Evolutionary conservation across 2,113 vertebrate species (phyloP), one percentile per base, ranked within the genome.

Genomic region (Meriones unguiculatus): DNA sequence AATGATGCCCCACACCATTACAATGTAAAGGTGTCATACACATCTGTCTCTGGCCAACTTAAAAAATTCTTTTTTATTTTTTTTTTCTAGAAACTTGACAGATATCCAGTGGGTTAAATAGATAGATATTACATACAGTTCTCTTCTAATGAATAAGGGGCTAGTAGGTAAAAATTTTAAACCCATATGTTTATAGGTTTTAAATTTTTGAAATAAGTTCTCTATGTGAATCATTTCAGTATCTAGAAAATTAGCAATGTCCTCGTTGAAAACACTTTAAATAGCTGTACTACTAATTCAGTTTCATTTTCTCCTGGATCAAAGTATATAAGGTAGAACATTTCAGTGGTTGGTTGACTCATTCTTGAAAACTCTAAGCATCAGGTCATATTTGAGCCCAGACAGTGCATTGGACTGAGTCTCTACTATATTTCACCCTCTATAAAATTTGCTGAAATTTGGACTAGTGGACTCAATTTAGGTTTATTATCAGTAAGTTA

Each of bases 401-500:
- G 89, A 85, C 69, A 96, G 92, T 84, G 3, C 69, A 72, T 73
- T 87, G 95, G 82, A 96, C 92, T 96, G 38, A 89, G 35, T 86
- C 38, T 81, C 92, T 28, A 92, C 78, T 94, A 78, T 28, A 89
- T 41, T 75, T 94, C 64, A 89, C 18, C 90, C 78, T 91, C n/a
- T 25, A 35, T 80, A 92, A 80, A 17, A 90, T 94, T 96, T 80
- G 89, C 41, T 93, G 35, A 57, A 80, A 24, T 91, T 93, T 84
- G 75, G 89, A 85, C 32, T 96, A 75, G 82, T 70, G 28, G 70
- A 93, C 9, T 96, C 50, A 93, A 87, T 93, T 95, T 95, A 92
- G 41, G 57, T 75, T 96, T 77, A 91, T 96, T 84, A 93, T 38
- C 82, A 98, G 78, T 50, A 96, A 95, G 64, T 87, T 95, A 93